Evolutionary conservation across 2,797 vertebrate genomes (phyloP), one percentile per base, ranked within the genome.

Genomic region (Gallinago solitaria): DNA sequence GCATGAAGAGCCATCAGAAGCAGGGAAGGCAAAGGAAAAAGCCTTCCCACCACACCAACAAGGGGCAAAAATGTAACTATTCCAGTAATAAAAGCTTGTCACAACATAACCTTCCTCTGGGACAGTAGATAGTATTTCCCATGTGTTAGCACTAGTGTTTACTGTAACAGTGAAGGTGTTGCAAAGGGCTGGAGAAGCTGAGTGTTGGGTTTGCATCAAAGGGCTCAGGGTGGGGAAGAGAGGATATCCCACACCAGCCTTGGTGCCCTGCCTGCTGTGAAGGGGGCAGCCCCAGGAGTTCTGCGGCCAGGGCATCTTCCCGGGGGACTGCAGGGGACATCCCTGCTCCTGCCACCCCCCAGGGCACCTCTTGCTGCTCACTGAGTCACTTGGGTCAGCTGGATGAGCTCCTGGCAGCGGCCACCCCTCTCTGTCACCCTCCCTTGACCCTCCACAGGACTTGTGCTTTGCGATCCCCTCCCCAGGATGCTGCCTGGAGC

Each of bases 291-390:
- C 9, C 37, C 4, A 1, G 25, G 2, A 48, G 15, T 1, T 1
- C 17, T 28, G 12, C 8, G 27, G 4, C 25, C 16, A 41, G 39
- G 12, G 11, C 3, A 2, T 20, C 37, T 68, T 89, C 45, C 13
- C 9, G 20, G 17, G 11, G 9, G 11, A 4, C 7, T 1, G 0
- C 17, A 61, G 37, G 50, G 21, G 7, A 60, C 10, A 64, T 11
- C 15, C 16, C 12, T 56, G 21, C 15, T 79, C 8, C 45, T 11
- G 3, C 4, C 3, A 0, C 0, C 45, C 37, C 3, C 0, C 57
- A 80, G 2, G 1, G 33, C 2, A 9, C 8, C 18, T 16, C 16
- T 28, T 54, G 60, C 17, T 73, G 19, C 24, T 90, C 4, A 0
- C 9, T 50, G 48, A 32, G 25, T 35, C 45, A 37, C 25, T 16